Percentiles rank a stretch among this genome's conserved stretches.
Evolutionary conservation across 2,888 invertebrate species (phyloP).

Genomic region (Tanytarsus gracilentus): DNA sequence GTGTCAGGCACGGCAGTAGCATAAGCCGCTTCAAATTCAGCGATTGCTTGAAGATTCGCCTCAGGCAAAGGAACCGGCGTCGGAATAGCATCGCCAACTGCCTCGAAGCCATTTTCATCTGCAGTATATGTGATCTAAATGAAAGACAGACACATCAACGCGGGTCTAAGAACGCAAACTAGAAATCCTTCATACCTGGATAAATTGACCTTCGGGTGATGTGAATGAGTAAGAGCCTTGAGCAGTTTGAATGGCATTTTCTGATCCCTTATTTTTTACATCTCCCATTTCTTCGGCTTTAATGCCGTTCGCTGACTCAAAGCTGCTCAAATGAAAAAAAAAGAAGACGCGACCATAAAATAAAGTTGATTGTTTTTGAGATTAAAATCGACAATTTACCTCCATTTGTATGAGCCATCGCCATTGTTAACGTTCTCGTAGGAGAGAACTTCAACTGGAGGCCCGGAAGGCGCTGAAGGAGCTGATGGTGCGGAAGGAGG

Average conservation of each 20-base stretch:
- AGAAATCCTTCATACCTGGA: not conserved
- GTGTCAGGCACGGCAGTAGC: slow-evolving; percentile 30
- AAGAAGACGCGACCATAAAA: slow-evolving; percentile 14
- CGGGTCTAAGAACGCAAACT: not conserved
- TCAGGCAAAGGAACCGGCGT: slow-evolving; percentile 58
- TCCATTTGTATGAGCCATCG: slow-evolving; percentile 50
- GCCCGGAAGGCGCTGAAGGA: slow-evolving; percentile 38
- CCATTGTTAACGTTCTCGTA: slow-evolving; percentile 51
- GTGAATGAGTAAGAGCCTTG: slow-evolving; percentile 56
- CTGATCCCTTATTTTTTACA: slow-evolving; percentile 51
- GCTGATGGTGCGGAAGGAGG: slow-evolving; percentile 34
- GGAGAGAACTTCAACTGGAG: slow-evolving; percentile 47
- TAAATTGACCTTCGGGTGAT: slow-evolving; percentile 51
- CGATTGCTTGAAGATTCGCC: slow-evolving; percentile 51
- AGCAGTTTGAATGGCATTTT: slow-evolving; percentile 48
- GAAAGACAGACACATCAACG: not conserved
- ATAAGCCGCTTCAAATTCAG: slow-evolving; percentile 45
- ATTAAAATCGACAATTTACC: slow-evolving; percentile 34
- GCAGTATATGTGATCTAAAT: slow-evolving; percentile 48
- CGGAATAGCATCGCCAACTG: slow-evolving; percentile 36
- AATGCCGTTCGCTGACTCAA: slow-evolving; percentile 56
- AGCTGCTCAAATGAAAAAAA: slow-evolving; percentile 40
- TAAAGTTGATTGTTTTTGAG: not conserved
- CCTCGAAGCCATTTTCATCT: slow-evolving; percentile 58
- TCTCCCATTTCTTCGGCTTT: slow-evolving; percentile 53